Evolutionary conservation across 2,113 vertebrate genomes (phyloP).

Genomic region (Micromys minutus): DNA sequence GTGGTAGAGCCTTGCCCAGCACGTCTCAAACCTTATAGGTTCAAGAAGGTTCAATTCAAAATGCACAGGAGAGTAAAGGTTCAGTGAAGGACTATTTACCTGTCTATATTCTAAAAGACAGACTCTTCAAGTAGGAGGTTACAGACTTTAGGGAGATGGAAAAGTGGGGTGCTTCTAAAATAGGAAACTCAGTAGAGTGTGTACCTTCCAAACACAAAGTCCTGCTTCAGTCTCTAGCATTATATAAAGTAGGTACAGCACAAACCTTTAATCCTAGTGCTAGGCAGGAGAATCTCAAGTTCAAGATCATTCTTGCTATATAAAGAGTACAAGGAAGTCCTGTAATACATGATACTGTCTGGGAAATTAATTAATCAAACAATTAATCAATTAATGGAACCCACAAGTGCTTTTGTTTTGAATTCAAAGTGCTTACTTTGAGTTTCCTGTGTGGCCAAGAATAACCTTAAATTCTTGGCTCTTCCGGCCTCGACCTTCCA

Average conservation of each 20-base stretch:
- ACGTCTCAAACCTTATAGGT: neutral
- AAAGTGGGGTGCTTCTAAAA: slow-evolving; percentile 28
- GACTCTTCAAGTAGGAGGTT: neutral
- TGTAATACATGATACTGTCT: neutral
- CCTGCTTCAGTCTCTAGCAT: neutral
- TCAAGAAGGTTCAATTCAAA: too few relatives aligned
- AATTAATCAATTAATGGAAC: neutral
- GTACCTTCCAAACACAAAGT: neutral
- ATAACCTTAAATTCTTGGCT: neutral
- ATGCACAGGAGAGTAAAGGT: neutral
- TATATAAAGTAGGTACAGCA: neutral
- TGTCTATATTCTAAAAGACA: slow-evolving; percentile 46
- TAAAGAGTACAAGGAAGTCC: neutral
- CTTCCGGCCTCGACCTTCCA: neutral
- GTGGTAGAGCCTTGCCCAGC: neutral
- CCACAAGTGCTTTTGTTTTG: neutral
- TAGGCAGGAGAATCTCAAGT: neutral
- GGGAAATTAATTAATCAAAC: neutral
- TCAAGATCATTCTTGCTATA: neutral
- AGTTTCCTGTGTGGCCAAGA: neutral
- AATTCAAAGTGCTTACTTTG: too few relatives aligned
- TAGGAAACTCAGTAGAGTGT: neutral
- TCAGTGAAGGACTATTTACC: neutral
- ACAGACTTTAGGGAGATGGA: neutral
- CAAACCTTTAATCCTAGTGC: neutral